A percentile compares a stretch with the other conserved stretches of the same genome.
phyloP scores from a whole-genome alignment of 2,113 vertebrate species.

The Macroglossus sobrinus region DNA sequence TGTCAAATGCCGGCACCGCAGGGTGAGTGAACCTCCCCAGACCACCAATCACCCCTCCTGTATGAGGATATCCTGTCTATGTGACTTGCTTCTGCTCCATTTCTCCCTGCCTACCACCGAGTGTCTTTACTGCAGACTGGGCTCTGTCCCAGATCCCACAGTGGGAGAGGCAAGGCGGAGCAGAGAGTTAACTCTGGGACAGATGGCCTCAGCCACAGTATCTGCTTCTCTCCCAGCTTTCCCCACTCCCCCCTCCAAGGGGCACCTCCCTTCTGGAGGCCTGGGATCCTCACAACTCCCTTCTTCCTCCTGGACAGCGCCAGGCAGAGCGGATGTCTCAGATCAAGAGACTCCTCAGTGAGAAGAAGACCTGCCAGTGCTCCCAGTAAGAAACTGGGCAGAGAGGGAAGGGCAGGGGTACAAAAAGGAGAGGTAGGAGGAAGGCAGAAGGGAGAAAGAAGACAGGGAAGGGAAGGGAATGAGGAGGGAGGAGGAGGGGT shows the following conservation, averaged over 20 bases:
- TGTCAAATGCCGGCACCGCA: conserved; percentile 46
- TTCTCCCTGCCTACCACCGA: not conserved
- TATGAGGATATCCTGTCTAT: too few relatives aligned
- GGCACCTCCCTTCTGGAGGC: conserved; percentile 52
- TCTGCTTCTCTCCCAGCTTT: conserved; percentile 32
- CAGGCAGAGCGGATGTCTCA: conserved; percentile 72
- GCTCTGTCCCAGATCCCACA: not conserved
- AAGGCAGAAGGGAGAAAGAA: not conserved
- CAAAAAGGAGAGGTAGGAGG: not conserved
- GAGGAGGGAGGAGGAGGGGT: too few relatives aligned
- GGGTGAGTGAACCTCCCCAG: conserved; percentile 75
- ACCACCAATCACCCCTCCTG: accelerated
- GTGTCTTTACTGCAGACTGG: not conserved
- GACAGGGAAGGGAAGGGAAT: too few relatives aligned
- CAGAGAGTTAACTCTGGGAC: not conserved
- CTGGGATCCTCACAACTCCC: conserved; percentile 27
- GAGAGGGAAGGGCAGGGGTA: accelerated
- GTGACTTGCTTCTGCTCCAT: not conserved
- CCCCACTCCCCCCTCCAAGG: not conserved
- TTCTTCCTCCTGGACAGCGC: conserved; percentile 78
- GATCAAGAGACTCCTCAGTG: conserved; percentile 80
- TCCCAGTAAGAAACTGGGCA: conserved; percentile 70
- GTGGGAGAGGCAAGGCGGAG: not conserved
- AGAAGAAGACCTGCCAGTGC: conserved; percentile 84
- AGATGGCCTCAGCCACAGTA: conserved; percentile 29